Evolutionary conservation across 2,888 invertebrate species (phyloP), one percentile per base, ranked within the genome.

Genomic region (Coleophora deauratella): DNA sequence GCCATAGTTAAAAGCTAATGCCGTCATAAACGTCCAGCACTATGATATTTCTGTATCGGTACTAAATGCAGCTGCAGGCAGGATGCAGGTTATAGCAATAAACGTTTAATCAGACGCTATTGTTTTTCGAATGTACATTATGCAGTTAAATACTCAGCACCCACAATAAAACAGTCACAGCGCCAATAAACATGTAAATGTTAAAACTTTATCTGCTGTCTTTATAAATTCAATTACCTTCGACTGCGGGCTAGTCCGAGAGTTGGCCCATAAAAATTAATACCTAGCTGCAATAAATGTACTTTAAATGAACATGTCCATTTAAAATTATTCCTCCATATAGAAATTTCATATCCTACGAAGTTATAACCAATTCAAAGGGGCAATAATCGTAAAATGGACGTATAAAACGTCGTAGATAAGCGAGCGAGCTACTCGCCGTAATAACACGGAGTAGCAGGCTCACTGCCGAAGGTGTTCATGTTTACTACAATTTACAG

Each of bases 311-410:
- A 79, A 79, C 76, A 77, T 72, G 72, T 77, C 70, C 72, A 76
- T 81, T 79, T 73, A 66, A 77, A 77, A 71, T 72, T 70, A 74
- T 77, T 69, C 70, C 67, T 72, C 9, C 69, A 35, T 75, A 77
- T 71, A 81, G 73, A 76, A 79, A 72, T 77, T 81, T 79, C 75
- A 84, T 80, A 81, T 80, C 79, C 68, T 69, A 69, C 68, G 65
- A 67, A 70, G 77, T 77, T 74, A 80, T 78, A 76, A 78, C 73
- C 80, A 70, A 79, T 81, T 80, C 78, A 67, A 68, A 72, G 66
- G 64, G 72, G 79, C 74, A 69, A 82, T 82, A 80, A 80, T 77
- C 80, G 75, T 84, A 81, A 82, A 84, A 80, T 62, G 64, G 65
- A 72, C 76, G 63, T 84, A 21, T 21, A 82, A 81, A 82, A 66